Percentiles rank a stretch among this genome's conserved stretches.
Conservation (phyloP, 1,140 invertebrate species). For the Cecropterus lyciades region DNA sequence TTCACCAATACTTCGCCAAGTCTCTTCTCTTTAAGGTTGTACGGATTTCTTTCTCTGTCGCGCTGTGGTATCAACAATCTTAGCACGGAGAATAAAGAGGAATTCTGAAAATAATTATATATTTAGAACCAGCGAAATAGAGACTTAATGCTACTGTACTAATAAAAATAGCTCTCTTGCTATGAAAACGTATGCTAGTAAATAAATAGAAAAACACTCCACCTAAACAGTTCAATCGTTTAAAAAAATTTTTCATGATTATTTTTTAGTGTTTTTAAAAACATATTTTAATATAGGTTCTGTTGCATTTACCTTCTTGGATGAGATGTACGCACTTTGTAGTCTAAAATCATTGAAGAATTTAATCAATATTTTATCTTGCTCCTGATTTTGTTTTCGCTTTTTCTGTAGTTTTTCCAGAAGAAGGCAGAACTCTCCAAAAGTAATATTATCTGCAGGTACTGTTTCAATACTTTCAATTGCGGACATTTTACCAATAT, state of each 20-base stretch:
- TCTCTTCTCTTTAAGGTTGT: conserved; percentile 68
- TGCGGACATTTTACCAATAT: conserved; percentile 37
- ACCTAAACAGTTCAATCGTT: too few species aligned
- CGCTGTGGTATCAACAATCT: conserved; percentile 62
- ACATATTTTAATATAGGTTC: not conserved
- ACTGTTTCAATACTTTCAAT: conserved; percentile 45
- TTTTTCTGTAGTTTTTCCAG: conserved; percentile 65
- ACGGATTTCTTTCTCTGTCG: conserved; percentile 66
- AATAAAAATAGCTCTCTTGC: too few species aligned
- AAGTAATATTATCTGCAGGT: conserved; percentile 61
- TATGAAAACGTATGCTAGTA: too few species aligned
- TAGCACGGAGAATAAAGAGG: conserved; percentile 61
- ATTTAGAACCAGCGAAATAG: not conserved
- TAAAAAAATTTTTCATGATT: too few species aligned
- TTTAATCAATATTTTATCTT: conserved; percentile 54
- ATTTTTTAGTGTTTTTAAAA: too few species aligned
- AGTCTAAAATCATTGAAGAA: conserved; percentile 60
- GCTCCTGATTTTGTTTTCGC: conserved; percentile 59
- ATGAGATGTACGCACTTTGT: conserved; percentile 45
- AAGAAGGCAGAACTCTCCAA: conserved; percentile 65
- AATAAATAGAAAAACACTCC: too few species aligned
- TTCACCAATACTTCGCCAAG: conserved; percentile 63
- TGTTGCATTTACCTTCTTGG: conserved; percentile 54
- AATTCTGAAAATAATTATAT: conserved; percentile 56
- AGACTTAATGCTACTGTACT: too few species aligned